Evolutionary conservation across 1,140 invertebrate genomes (phyloP).

Genomic region (Hydropsyche tenuis): DNA sequence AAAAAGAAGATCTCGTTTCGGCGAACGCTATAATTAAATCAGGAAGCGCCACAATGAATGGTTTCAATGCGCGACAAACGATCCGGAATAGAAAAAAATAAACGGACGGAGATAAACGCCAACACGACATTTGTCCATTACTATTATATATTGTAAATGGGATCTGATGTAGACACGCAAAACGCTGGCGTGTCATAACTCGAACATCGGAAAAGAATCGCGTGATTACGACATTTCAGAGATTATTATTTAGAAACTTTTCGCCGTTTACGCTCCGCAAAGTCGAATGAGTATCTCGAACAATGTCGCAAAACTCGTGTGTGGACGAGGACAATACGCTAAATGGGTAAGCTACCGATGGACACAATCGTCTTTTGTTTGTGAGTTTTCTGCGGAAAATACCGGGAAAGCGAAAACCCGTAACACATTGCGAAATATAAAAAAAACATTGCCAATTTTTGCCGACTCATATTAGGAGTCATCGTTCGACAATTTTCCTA

Average conservation of each 20-base stretch:
- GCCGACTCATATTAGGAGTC: too few species aligned
- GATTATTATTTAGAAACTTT: background rate
- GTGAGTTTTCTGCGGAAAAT: conserved; percentile 1
- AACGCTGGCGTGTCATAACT: conserved; percentile 19
- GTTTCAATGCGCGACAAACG: background rate
- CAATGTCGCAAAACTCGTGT: background rate
- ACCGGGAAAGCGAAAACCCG: background rate
- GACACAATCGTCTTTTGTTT: conserved; percentile 16
- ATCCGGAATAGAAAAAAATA: too few species aligned
- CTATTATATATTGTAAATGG: background rate
- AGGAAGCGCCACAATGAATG: background rate
- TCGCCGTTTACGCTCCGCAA: conserved; percentile 16
- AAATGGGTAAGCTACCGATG: background rate
- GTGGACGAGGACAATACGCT: background rate
- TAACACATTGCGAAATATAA: background rate
- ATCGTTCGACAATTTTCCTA: too few species aligned
- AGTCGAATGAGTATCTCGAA: background rate
- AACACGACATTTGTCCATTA: background rate
- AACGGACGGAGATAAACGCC: background rate
- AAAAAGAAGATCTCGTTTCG: conserved; percentile 6
- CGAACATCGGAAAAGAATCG: background rate
- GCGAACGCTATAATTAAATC: conserved; percentile 3
- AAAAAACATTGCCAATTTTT: too few species aligned
- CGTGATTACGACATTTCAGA: conserved; percentile 19
- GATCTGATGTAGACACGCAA: background rate